Evolutionary conservation across 2,113 vertebrate genomes (phyloP), one percentile per base, ranked within the genome.

Genomic region (Martes martes): DNA sequence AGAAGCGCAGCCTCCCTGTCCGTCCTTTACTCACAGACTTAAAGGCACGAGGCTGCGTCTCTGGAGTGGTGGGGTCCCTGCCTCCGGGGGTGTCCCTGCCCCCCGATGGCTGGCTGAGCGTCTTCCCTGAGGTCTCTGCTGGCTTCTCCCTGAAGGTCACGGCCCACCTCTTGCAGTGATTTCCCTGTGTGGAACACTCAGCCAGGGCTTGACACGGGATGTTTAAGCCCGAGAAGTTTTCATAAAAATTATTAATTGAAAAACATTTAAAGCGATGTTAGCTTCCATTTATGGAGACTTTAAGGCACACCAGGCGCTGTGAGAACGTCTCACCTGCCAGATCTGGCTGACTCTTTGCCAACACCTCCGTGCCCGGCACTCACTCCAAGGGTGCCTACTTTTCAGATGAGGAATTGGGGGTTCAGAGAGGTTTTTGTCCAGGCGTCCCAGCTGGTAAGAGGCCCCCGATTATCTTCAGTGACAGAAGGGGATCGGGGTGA

Each of bases 41-140:
- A 18, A 33, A 78, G 42, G 19, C 16, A 14, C 45, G 7, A 0
- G 0, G 0, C 63, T 1, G 21, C 0, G 0, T 15, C 28, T 67
- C 63, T 18, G 80, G 26, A 7, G 0, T 4, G 1, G 55, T 21
- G 6, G 59, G 4, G 24, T 10, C 47, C 39, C 39, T 14, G 39
- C 31, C 16, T 69, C 42, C 0, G 14, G 1, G 39, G 74, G 42
- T 47, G 42, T 76, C 93, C 33, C 7, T 65, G 57, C 67, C 52
- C n/a, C 31, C 8, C 0, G 0, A 52, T 8, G 23, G 52, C 57
- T 59, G 18, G 45, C 84, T 2, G 74, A 50, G 69, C 15, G 31
- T 79, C 67, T 21, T 26, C 0, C 2, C 8, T 4, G 36, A 5
- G 26, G 47, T 55, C 63, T 76, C 59, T 83, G n/a, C 28, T 13